Evolutionary conservation across 2,888 invertebrate genomes (phyloP).

Genomic region (Sialis lutaria): DNA sequence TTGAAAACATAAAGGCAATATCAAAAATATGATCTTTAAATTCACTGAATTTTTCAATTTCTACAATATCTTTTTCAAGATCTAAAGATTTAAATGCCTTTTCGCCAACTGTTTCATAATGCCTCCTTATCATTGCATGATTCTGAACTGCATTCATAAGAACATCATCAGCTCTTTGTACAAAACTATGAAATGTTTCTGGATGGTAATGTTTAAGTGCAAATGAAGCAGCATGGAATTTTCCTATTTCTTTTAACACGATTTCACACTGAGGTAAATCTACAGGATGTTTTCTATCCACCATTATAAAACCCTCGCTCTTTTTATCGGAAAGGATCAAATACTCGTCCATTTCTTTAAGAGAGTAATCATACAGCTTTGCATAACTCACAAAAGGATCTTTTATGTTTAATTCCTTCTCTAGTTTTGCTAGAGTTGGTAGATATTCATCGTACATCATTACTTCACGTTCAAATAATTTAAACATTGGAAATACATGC

Average conservation of each 20-base stretch:
- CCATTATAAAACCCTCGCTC: constrained; percentile 1
- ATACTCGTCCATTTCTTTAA: not conserved
- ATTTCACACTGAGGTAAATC: constrained; percentile 1
- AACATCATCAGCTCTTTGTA: not conserved
- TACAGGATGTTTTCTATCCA: not conserved
- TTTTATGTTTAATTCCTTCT: constrained; percentile 5
- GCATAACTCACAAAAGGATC: constrained; percentile 1
- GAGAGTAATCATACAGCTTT: not conserved
- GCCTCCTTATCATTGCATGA: not conserved
- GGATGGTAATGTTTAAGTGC: constrained; percentile 1
- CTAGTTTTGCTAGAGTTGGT: constrained; percentile 7
- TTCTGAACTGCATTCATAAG: not conserved
- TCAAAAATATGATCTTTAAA: constrained; percentile 6
- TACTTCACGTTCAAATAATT: constrained; percentile 2
- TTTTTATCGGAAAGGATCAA: constrained; percentile 1
- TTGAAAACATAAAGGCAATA: not conserved
- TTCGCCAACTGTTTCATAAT: not conserved
- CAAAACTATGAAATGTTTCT: not conserved
- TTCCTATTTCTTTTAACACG: constrained; percentile 1
- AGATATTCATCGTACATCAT: constrained; percentile 7
- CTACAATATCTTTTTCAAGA: not conserved
- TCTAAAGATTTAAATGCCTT: not conserved
- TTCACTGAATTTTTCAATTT: constrained; percentile 7
- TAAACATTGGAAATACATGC: not conserved
- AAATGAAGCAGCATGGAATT: constrained; percentile 1